Percentiles rank a stretch among this genome's conserved stretches.
Evolutionary conservation across 2,888 invertebrate species (phyloP).

Genomic region (Dichetophora obliterata): DNA sequence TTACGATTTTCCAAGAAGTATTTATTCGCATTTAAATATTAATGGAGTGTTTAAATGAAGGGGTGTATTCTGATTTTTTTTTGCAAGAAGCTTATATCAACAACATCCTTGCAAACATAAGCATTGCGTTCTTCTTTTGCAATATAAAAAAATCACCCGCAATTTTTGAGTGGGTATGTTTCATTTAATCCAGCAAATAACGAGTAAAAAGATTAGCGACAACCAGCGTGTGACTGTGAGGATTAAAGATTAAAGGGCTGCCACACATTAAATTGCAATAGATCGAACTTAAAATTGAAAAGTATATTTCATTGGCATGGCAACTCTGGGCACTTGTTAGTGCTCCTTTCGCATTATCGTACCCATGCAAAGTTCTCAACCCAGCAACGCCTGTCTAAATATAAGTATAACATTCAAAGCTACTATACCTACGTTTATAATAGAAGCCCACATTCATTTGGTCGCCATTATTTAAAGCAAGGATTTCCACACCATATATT

Average conservation of each 20-base stretch:
- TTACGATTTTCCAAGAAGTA: background rate
- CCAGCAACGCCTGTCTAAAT: background rate
- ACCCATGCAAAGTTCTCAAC: background rate
- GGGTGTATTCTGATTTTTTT: background rate
- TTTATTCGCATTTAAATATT: conserved; percentile 7
- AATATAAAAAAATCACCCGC: background rate
- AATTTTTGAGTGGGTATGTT: background rate
- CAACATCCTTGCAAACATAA: background rate
- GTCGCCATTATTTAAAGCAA: conserved; percentile 18
- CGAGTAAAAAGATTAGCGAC: background rate
- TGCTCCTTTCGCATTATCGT: background rate
- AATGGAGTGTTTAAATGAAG: conserved; percentile 10
- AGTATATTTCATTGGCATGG: background rate
- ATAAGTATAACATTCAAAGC: background rate
- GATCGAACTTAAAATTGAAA: too few relatives aligned
- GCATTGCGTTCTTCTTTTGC: background rate
- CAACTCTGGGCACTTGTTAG: background rate
- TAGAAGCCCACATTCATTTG: background rate
- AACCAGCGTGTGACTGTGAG: background rate
- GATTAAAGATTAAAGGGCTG: background rate
- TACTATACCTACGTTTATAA: background rate
- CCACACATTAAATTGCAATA: background rate
- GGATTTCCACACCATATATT: conserved; percentile 28
- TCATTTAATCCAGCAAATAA: background rate
- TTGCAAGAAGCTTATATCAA: background rate